A percentile compares a stretch with the other conserved stretches of the same genome.
phyloP scores from a whole-genome alignment of 2,797 vertebrate genomes.

The Ceryle rudis region DNA sequence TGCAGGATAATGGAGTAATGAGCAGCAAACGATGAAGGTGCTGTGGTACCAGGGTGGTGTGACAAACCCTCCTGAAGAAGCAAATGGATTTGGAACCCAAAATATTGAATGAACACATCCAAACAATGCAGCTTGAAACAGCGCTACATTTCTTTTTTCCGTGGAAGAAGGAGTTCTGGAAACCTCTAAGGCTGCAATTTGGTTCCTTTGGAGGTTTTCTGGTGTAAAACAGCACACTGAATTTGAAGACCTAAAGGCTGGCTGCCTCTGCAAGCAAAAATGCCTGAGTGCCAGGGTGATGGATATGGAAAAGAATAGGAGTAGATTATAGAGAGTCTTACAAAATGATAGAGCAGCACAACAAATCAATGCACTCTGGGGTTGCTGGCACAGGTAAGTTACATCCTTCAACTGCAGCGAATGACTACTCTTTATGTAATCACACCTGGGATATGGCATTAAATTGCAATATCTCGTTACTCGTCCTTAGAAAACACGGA shows the following conservation, averaged over 20 bases:
- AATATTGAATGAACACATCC: background rate
- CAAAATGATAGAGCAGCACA: conserved; percentile 50
- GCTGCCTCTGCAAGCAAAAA: background rate
- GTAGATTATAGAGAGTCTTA: conserved; percentile 43
- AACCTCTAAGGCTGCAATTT: background rate
- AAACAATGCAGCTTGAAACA: background rate
- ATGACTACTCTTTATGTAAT: conserved; percentile 21
- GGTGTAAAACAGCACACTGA: background rate
- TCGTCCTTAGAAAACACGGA: background rate
- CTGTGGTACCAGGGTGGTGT: background rate
- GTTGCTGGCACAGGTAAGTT: background rate
- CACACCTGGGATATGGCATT: conserved; percentile 11
- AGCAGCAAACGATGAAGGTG: background rate
- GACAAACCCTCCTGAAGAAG: background rate
- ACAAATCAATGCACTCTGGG: conserved; percentile 33
- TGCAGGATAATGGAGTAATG: background rate
- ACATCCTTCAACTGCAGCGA: background rate
- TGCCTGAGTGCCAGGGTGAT: background rate
- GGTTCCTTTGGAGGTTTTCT: background rate
- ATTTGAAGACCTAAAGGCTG: background rate
- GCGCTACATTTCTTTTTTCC: background rate
- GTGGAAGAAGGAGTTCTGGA: background rate
- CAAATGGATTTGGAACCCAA: background rate
- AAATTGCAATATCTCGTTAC: conserved; percentile 32
- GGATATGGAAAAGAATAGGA: conserved; percentile 39